These are phyloP conservation scores for Stenodema calcarata DNA, from an alignment of 2,888 invertebrate species.

Conservation along the genomic window DNA sequence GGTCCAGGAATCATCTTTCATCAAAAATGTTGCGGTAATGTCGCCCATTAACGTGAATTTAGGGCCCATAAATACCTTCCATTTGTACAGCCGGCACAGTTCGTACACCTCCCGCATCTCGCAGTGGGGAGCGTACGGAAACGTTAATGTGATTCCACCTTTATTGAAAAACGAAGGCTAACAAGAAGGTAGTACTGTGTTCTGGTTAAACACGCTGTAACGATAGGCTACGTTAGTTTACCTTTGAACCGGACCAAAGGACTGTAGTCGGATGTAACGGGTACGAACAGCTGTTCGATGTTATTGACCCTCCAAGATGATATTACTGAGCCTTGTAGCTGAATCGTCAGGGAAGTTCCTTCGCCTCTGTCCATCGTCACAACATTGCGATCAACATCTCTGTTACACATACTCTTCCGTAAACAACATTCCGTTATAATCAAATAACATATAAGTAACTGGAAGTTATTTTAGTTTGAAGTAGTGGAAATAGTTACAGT, in stretches of 20 bases:
- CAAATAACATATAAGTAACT: too few species aligned
- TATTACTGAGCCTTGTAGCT: neutral
- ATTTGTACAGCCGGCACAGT: neutral
- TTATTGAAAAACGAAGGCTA: too few species aligned
- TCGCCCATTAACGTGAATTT: neutral
- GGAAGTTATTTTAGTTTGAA: too few species aligned
- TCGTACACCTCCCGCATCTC: slow-evolving; percentile 14
- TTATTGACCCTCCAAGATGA: slow-evolving; percentile 10
- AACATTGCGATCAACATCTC: neutral
- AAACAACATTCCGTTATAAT: too few species aligned
- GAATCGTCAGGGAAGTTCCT: neutral
- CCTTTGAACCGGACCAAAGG: neutral
- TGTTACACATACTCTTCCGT: neutral
- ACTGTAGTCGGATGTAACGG: slow-evolving; percentile 20
- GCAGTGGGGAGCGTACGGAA: slow-evolving; percentile 9
- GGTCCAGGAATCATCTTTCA: slow-evolving; percentile 28
- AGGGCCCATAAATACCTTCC: neutral
- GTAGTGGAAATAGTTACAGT: too few species aligned
- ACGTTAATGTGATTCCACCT: slow-evolving; percentile 26
- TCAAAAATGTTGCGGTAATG: neutral
- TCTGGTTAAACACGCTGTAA: too few species aligned
- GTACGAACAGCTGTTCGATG: slow-evolving; percentile 3
- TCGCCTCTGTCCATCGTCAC: slow-evolving; percentile 6
- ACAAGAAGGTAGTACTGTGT: too few species aligned
- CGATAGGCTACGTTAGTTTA: neutral